A percentile compares a stretch with the other conserved stretches of the same genome.
Conservation (phyloP, 2,113 vertebrate genomes). For the Strigops habroptila region DNA sequence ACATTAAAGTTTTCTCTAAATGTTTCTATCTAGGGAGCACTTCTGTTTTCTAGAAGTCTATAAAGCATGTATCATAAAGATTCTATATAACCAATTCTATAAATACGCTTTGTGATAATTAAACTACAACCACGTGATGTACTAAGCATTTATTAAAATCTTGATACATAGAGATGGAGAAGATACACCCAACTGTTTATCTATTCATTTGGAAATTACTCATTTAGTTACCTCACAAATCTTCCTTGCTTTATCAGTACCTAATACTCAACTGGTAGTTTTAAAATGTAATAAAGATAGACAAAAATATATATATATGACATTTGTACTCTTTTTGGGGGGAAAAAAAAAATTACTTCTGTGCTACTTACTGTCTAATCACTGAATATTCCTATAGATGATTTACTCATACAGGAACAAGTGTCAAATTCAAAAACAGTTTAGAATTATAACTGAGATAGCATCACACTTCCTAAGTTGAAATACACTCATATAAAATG, state of each 20-base stretch:
- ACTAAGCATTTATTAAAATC: neutral
- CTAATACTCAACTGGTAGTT: neutral
- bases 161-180: neutral
- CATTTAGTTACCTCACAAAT: neutral
- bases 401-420: neutral
- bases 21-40: neutral
- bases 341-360: neutral
- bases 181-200: neutral
- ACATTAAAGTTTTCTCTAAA: neutral
- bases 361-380: neutral
- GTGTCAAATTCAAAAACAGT: neutral
- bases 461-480: neutral
- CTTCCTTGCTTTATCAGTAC: neutral
- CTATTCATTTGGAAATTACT: neutral
- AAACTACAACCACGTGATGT: neutral
- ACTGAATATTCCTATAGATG: neutral
- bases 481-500: neutral
- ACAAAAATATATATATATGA: neutral
- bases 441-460: neutral
- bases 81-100: neutral
- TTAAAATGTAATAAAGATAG: neutral
- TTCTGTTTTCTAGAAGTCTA: neutral
- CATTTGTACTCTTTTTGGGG: neutral
- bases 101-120: neutral
- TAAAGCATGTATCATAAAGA: neutral